Base-by-base conservation (phyloP, 64 coral and sea anemone genomes). In the Porites lutea region DNA sequence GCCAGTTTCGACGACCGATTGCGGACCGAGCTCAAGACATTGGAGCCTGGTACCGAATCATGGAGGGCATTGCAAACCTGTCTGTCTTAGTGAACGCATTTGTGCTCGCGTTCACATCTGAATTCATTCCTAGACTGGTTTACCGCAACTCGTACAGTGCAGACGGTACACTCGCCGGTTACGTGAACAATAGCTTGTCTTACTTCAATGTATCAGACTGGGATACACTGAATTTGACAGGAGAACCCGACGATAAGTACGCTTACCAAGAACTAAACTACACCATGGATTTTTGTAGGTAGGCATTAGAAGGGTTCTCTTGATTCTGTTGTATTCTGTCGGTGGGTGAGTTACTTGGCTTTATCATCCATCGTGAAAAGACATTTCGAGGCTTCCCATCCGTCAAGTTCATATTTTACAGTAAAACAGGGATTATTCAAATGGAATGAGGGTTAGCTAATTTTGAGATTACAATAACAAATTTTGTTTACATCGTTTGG, bases 31-130 rank as follows among this genome's bases (percentile, higher is more conserved):
- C 94, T 4, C 91, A 93, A 83, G 90, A 98, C 74, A 98, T 98
- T 12, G 97, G 97, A 15, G 94, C 94, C 23, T 98, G 97, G 97
- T 96, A 88, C 48, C 92, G 63, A 10, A 98, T 98, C 18, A 96
- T 98, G 94, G 93, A 98, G 60, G 87, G 76, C 37, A 78, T 98
- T 21, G 88, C 92, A 4, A 96, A 89, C 63, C 84, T 98, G 13
- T 98, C 97, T 13, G 97, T 98, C 2, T 22, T 98, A 6, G 91
- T 98, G 15, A 98, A 98, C 55, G 94, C 91, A 12, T 98, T 98
- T 75, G 97, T 98, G 67, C 93, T 98, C 44, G 88, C 97, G 13
- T 98, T 98, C 64, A 96, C 97, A 4, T 92, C 97, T n/a, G 97
- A 98, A 22, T 96, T 93, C 82, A 98, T 98, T 52, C 97, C 97